Base-by-base conservation (phyloP, 2,888 invertebrate species). In the Xestia c-nigrum region DNA sequence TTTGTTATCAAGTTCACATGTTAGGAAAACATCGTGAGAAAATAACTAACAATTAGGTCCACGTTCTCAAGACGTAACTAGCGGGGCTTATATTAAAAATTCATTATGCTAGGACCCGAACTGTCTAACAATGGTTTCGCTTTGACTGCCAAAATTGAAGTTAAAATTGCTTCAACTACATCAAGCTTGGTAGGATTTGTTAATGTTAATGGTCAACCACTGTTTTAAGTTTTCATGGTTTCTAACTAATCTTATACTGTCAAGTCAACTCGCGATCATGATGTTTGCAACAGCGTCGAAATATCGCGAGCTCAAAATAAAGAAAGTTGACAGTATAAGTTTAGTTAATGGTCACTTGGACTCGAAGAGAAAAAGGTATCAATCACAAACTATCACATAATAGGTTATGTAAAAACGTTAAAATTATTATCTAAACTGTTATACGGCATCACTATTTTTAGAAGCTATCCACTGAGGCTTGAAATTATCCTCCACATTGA, bases 11-110 rank as follows among this genome's bases (percentile, higher is more conserved):
- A 67, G 80, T 74, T 83, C 70, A 86, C 19, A 83, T 82, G 83
- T 78, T 72, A 82, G 57, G 78, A 72, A 82, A 86, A 68, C 70
- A 71, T 71, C 84, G 84, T 86, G 84, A 83, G 86, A 78, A 83
- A 74, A 83, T 70, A 64, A 85, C 69, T 67, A 24, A 71, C 68
- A 83, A 80, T 66, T 74, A 73, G 50, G 21, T 76, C 38, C 14
- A 24, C 65, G 50, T 65, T 69, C 72, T 38, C 21, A 55, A 66
- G n/a, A 21, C 10, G 7, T 77, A 21, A 47, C 52, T 52, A 31
- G 9, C 24, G 38, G 12, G 43, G 24, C 4, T 69, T n/a, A 40
- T 83, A 10, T 31, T 57, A 75, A 47, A 59, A 52, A 52, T 14
- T 40, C 1, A 61, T 24, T 6, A n/a, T 3, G 21, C 5, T 40